Evolutionary conservation across 1,140 invertebrate species (phyloP).

Genomic region (Drosophila nebulosa): DNA sequence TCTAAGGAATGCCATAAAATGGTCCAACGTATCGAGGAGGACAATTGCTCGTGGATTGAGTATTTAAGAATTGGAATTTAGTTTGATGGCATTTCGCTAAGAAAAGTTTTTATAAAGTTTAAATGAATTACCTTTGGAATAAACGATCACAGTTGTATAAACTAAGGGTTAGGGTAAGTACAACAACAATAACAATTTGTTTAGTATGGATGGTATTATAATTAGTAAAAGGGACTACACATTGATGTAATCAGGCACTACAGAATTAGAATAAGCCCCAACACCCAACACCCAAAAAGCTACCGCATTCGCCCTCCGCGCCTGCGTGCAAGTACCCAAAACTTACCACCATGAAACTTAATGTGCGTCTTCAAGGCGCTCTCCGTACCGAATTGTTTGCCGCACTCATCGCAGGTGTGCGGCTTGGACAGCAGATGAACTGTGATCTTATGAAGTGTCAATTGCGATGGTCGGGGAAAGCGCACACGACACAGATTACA

Average conservation of each 20-base stretch:
- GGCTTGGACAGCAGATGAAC: conserved; percentile 72
- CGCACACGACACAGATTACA: conserved; percentile 70
- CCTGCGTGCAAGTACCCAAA: conserved; percentile 48
- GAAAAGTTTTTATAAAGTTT: background rate
- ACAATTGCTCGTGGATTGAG: background rate
- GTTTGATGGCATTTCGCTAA: background rate
- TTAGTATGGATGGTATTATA: background rate
- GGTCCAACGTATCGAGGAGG: background rate
- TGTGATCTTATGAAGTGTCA: conserved; percentile 72
- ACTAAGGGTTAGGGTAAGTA: conserved; percentile 28
- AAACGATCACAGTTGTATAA: conserved; percentile 40
- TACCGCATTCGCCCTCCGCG: conserved; percentile 31
- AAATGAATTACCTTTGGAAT: conserved; percentile 41
- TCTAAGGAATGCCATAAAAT: background rate
- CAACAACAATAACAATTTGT: conserved; percentile 23
- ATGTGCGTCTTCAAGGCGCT: conserved; percentile 80
- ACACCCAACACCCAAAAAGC: background rate
- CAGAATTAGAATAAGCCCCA: conserved; percentile 33
- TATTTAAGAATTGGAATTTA: background rate
- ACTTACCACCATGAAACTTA: conserved; percentile 81
- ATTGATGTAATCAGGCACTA: conserved; percentile 15
- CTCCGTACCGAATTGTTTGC: conserved; percentile 79
- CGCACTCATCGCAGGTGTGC: conserved; percentile 71
- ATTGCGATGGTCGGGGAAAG: conserved; percentile 69
- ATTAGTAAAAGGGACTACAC: conserved; percentile 18